These are phyloP conservation scores for Tinamus major DNA, from an alignment of 2,797 vertebrate genomes.

Conservation along the genomic window DNA sequence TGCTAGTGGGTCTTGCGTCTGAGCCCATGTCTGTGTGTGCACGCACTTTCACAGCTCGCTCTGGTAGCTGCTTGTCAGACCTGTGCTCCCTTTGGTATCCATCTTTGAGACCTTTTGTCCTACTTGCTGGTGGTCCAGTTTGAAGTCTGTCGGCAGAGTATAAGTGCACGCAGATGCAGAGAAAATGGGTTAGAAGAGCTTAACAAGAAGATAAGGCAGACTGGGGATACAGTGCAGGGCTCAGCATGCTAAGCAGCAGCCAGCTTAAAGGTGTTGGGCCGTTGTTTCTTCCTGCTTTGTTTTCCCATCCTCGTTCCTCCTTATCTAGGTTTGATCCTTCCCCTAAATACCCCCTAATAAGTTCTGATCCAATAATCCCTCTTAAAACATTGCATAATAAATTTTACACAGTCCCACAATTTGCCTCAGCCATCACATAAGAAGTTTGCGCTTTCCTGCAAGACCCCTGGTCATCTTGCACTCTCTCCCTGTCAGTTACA, in stretches of 20 bases:
- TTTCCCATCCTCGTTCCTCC: neutral
- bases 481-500: neutral
- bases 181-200: accelerated
- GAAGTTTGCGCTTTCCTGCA: neutral
- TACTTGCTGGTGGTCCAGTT: neutral
- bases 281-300: neutral
- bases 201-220: neutral
- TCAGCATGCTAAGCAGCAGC: neutral
- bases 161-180: accelerated
- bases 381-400: neutral
- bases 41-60: accelerated
- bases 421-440: neutral
- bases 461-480: neutral
- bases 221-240: neutral
- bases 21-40: no score
- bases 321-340: neutral
- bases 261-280: neutral
- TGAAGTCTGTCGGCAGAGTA: neutral
- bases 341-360: neutral
- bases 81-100: neutral
- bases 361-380: neutral
- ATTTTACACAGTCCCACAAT: accelerated
- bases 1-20: no score
- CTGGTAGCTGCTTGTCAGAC: neutral
- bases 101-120: neutral